Conservation (phyloP, 2,113 vertebrate species). For the Condylura cristata region DNA sequence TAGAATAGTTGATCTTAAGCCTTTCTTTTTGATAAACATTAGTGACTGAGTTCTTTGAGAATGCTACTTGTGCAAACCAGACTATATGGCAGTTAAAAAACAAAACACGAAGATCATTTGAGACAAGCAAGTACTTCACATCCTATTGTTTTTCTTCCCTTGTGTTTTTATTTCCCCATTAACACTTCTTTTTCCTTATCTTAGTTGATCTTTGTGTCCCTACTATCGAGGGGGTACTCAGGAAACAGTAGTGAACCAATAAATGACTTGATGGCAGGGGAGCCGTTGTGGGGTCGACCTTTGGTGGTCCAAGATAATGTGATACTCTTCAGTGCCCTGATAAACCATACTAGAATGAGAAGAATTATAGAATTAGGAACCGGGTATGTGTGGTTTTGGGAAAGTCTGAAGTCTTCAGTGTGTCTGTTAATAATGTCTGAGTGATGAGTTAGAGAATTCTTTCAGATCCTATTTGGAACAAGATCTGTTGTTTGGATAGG, state of each 20-base stretch:
- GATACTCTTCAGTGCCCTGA: background rate
- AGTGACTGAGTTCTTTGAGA: background rate
- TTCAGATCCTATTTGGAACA: conserved; percentile 11
- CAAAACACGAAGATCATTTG: background rate
- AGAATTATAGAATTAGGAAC: conserved; percentile 9
- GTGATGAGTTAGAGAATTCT: conserved; percentile 7
- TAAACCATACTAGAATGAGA: background rate
- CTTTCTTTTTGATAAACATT: background rate
- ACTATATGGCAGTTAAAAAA: background rate
- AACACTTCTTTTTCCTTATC: conserved; percentile 32
- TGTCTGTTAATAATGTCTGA: conserved; percentile 26
- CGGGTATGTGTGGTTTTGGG: conserved; percentile 14
- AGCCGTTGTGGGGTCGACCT: background rate
- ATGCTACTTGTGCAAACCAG: background rate
- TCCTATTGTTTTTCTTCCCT: background rate
- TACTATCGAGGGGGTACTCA: background rate
- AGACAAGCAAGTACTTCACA: background rate
- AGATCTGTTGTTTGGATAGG: background rate
- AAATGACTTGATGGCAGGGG: background rate
- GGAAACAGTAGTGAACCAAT: background rate
- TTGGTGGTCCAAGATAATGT: background rate
- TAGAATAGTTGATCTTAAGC: conserved; percentile 1
- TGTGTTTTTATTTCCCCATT: background rate
- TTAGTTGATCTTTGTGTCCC: background rate
- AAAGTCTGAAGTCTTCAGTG: background rate